Percentiles rank a stretch among this genome's conserved stretches.
Evolutionary conservation across 2,113 vertebrate genomes (phyloP).

Genomic region (Stegostoma tigrinum): DNA sequence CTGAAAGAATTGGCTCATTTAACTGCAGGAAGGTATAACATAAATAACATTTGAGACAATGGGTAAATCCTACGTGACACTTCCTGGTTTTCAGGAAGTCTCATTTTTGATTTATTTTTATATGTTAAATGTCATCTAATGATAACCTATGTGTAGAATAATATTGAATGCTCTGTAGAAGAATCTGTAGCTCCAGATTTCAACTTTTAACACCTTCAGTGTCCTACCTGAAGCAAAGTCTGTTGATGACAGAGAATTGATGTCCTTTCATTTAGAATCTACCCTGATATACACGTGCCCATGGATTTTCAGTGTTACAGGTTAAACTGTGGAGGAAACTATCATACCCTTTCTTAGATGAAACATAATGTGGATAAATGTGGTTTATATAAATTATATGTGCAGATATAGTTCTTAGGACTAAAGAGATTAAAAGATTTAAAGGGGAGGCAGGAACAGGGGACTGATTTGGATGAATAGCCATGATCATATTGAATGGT

Average conservation of each 20-base stretch:
- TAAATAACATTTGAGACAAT: neutral
- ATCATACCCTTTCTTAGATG: neutral
- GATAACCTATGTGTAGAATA: neutral
- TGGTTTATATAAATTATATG: too few species aligned
- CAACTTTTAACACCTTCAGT: neutral
- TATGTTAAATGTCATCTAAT: neutral
- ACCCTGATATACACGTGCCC: neutral
- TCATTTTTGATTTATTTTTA: neutral
- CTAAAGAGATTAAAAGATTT: too few species aligned
- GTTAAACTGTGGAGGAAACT: neutral
- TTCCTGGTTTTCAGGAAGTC: neutral
- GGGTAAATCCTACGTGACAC: neutral
- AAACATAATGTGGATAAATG: too few species aligned
- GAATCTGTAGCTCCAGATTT: neutral
- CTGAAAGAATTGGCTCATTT: constrained; percentile 57
- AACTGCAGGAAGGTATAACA: constrained; percentile 59
- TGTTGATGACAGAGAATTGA: neutral
- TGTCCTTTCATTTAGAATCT: neutral
- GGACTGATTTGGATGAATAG: too few species aligned
- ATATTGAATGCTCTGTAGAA: neutral
- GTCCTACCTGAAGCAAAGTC: neutral
- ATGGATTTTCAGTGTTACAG: neutral
- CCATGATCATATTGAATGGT: too few species aligned
- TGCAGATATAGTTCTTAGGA: too few species aligned
- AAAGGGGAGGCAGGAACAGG: too few species aligned